Percentiles rank a stretch among this genome's conserved stretches.
These are phyloP conservation scores for Hipposideros larvatus DNA, from an alignment of 2,797 vertebrate species.

Conservation along the genomic window DNA sequence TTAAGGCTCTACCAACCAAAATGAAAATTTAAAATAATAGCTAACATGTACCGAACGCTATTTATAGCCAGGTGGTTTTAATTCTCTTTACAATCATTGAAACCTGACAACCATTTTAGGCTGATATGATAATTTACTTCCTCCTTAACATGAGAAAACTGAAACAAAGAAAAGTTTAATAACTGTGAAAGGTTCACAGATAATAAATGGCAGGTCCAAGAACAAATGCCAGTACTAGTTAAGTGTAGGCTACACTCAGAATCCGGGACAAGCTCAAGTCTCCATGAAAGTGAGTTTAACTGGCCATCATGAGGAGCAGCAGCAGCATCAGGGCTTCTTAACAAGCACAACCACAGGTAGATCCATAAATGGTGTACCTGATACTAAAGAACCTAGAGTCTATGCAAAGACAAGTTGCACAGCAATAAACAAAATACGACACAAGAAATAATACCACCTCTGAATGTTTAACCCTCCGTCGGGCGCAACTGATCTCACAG, in stretches of 20 bases:
- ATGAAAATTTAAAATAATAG: neutral
- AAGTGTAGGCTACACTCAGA: neutral
- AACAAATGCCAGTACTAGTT: neutral
- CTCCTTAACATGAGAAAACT: neutral
- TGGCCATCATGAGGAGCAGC: neutral
- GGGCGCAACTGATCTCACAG: no score
- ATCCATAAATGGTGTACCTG: neutral
- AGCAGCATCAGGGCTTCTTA: neutral
- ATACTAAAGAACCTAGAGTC: neutral
- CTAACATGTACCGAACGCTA: neutral
- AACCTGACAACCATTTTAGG: neutral
- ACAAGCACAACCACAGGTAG: neutral
- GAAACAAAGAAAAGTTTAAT: neutral
- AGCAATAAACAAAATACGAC: neutral
- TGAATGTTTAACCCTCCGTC: neutral
- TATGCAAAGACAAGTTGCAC: neutral
- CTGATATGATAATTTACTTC: neutral
- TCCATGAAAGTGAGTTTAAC: neutral
- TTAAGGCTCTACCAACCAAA: constrained; percentile 4
- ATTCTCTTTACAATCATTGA: constrained; percentile 13
- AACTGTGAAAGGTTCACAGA: neutral
- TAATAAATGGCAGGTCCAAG: neutral
- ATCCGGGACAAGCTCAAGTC: neutral
- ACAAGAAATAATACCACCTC: neutral
- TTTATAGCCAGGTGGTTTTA: neutral